phyloP scores from a whole-genome alignment of 2,888 invertebrate species.

The Globia sparganii region DNA sequence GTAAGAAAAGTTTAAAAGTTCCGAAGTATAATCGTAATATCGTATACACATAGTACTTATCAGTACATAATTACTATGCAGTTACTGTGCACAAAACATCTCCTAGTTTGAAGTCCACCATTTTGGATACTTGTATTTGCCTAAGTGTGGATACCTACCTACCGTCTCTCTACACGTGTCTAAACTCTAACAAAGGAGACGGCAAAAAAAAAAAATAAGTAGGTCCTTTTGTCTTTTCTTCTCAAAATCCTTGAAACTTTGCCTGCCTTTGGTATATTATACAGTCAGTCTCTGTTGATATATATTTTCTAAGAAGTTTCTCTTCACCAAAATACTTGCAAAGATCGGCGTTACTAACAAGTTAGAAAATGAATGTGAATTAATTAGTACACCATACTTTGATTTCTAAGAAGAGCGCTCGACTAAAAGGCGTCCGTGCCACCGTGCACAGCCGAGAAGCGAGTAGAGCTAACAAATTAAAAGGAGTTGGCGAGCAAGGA shows the following conservation, averaged over 20 bases:
- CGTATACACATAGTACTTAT: no score
- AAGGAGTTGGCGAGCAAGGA: neutral
- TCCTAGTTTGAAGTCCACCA: no score
- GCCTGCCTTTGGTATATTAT: conserved; percentile 7
- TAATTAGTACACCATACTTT: neutral
- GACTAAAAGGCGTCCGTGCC: neutral
- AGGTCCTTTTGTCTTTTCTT: neutral
- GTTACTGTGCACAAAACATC: no score
- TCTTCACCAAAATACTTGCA: conserved; percentile 4
- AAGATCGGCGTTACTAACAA: neutral
- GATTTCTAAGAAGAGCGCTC: neutral
- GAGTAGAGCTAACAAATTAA: no score
- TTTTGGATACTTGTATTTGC: no score
- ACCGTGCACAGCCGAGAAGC: no score
- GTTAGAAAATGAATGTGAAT: neutral
- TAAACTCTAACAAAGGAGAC: neutral
- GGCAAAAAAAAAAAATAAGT: neutral
- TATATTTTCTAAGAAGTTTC: conserved; percentile 17
- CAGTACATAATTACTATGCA: no score
- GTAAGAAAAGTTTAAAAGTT: no score
- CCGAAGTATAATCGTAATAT: no score
- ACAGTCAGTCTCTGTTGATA: neutral
- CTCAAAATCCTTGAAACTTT: conserved; percentile 12
- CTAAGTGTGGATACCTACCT: no score
- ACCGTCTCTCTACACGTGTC: neutral